Base-by-base conservation (phyloP, 2,888 invertebrate genomes). In the Drosophila monieri region DNA sequence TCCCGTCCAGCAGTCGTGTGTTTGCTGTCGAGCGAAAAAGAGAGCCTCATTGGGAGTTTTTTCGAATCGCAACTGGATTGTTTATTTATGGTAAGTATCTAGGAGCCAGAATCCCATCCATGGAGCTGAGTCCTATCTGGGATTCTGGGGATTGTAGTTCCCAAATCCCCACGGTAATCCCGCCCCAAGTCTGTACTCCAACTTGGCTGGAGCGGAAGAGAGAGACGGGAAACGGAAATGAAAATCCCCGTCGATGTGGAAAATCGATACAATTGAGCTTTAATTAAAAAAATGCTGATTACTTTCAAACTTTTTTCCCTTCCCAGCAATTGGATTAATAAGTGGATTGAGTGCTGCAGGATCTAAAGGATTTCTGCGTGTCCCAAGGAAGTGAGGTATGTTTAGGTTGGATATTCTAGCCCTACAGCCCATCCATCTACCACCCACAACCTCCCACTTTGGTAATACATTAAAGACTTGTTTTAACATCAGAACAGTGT, bases 1-100 rank as follows among this genome's bases (percentile, higher is more conserved):
- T 66, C 66, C 37, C 46, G n/a, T 30, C 25, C 47, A 61, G 18
- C 68, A 69, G 69, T 69, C 69, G 67, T 67, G 69, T 67, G 43
- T 67, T 68, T 61, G 67, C 69, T 67, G 61, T 53, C 67, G 52
- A 68, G 68, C 67, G 60, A 60, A 47, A 46, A 62, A 55, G 54
- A 64, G 60, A 65, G 54, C 39, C 18, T 41, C 23, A 14, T 37
- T 64, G 32, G 55, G 32, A 49, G 52, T 66, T 52, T 35, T 35
- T 48, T 46, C 27, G 23, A 68, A 43, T 37, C 44, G 48, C 14
- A 54, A 25, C 32, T 35, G 30, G 12, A 51, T 46, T 56, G 65
- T 67, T 67, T 65, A 51, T 65, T 67, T 65, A 65, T 47, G 66
- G 66, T 66, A 66, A 66, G 48, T 66, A 62, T 55, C 21, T n/a